Base-by-base conservation (phyloP, 2,797 vertebrate genomes). In the Octomys mimax region DNA sequence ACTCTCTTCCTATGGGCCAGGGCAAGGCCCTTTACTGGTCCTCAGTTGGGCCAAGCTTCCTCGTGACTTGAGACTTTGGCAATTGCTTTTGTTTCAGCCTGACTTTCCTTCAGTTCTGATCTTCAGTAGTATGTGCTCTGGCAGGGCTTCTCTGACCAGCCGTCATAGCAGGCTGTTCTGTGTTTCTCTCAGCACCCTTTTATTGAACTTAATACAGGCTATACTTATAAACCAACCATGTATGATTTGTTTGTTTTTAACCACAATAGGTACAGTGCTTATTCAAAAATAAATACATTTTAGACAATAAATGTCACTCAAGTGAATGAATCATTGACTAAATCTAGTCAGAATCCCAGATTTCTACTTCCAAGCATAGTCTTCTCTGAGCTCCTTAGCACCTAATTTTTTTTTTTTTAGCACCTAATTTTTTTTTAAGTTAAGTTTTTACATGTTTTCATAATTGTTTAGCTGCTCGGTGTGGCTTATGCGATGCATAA, bases 321-420 rank as follows among this genome's bases (percentile, higher is more conserved):
- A 80, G 28, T 75, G 26, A 64, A 59, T 70, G 33, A 70, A 31
- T 21, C 31, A 52, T 39, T 92, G 36, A 83, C 70, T 84, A 46
- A 85, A 62, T 73, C 57, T 83, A 70, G 6, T 82, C 14, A 18
- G 2, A 52, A 46, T 42, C 21, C 33, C 57, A 87, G 70, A 89
- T 91, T 94, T 95, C 64, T 78, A 5, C 36, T 54, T 95, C 16
- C 52, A 81, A 77, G 59, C 61, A 9, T 28, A 68, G 79, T 54
- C 39, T 78, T 83, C 18, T 66, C 9, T 42, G 18, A 79, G 66
- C 31, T 57, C 28, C 82, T 86, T 75, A 91, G 49, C 52, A 70
- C 57, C 28, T 31, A 19, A 64, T 79, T 90, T 24, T 62, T 85
- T 66, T 1, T 62, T 85, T 66, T 1, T 86, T 75, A 91, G 49